These are phyloP conservation scores for Rhincodon typus DNA, from an alignment of 2,797 vertebrate species.

Conservation along the genomic window DNA sequence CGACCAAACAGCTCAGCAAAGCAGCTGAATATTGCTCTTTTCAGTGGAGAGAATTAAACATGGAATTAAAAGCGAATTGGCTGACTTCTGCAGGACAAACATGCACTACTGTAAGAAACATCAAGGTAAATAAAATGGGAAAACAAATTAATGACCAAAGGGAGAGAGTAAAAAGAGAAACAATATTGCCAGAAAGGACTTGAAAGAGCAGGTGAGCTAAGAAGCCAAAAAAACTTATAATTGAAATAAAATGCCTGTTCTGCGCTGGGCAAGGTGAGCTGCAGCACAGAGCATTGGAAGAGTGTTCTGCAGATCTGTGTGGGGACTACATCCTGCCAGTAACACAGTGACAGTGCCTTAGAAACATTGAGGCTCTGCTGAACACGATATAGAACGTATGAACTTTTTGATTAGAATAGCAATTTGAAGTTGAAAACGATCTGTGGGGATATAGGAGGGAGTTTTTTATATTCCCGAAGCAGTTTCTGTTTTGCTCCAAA, in stretches of 20 bases:
- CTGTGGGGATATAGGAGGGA: neutral
- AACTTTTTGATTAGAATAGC: too few species aligned
- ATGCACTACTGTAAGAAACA: neutral
- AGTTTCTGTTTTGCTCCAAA: neutral
- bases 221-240: neutral
- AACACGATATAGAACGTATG: neutral
- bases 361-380: neutral
- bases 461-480: neutral
- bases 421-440: neutral
- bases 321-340: neutral
- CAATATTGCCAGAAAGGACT: neutral
- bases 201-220: neutral
- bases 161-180: too few species aligned
- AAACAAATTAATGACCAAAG: neutral
- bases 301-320: neutral
- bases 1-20: neutral
- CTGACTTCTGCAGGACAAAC: neutral
- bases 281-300: neutral
- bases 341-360: neutral
- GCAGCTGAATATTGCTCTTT: neutral
- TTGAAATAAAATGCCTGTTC: slow-evolving; percentile 1
- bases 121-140: neutral
- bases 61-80: neutral
- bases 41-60: neutral
- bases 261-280: neutral